These are phyloP conservation scores for Epinephelus coioides DNA, from an alignment of 2,797 vertebrate genomes.

Conservation along the genomic window DNA sequence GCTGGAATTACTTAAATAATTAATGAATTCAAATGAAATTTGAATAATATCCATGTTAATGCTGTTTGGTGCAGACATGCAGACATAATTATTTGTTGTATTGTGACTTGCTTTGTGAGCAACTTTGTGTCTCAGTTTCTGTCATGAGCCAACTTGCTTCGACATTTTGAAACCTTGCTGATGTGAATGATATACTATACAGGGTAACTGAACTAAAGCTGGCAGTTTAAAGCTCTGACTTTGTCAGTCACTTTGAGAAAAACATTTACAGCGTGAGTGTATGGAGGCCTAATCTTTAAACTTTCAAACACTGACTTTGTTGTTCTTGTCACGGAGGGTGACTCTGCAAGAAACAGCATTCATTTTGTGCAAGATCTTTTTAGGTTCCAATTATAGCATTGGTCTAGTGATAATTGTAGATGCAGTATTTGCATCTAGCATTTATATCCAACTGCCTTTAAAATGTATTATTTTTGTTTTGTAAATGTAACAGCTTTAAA, in stretches of 20 bases:
- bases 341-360: neutral
- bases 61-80: neutral
- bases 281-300: constrained; percentile 45
- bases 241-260: constrained; percentile 49
- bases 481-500: constrained; percentile 2
- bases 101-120: constrained; percentile 9
- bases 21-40: neutral
- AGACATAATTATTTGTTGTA: constrained; percentile 8
- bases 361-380: neutral
- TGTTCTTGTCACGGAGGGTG: constrained; percentile 10
- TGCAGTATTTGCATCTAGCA: neutral
- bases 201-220: constrained; percentile 35
- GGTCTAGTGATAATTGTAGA: neutral
- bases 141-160: constrained; percentile 1
- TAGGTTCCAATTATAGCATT: neutral
- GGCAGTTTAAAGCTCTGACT: constrained; percentile 51
- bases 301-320: constrained; percentile 5
- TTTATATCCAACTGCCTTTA: neutral
- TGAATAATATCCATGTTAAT: constrained; percentile 1
- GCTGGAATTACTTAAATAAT: neutral
- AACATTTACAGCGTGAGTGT: constrained; percentile 32
- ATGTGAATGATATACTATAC: constrained; percentile 42
- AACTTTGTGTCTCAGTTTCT: constrained; percentile 26
- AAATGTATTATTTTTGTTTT: neutral
- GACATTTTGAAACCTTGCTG: constrained; percentile 53